These are phyloP conservation scores for Minunthozetes semirufus DNA, from an alignment of 2,888 invertebrate genomes.

Conservation along the genomic window DNA sequence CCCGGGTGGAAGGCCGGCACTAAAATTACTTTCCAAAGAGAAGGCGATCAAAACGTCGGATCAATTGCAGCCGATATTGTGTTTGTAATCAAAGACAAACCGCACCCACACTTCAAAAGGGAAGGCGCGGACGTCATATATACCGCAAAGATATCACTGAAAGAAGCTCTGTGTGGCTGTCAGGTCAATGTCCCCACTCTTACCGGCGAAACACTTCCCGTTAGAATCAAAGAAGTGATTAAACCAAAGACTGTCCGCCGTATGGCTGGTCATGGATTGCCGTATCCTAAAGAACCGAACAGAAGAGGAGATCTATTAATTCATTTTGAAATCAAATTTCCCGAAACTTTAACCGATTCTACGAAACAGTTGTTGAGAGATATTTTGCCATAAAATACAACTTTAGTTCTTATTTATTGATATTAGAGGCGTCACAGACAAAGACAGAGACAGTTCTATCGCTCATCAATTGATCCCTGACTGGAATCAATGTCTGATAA, in stretches of 20 bases:
- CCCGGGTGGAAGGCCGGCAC: constrained; percentile 98
- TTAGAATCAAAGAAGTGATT: constrained; percentile 54
- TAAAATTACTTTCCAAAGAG: constrained; percentile 93
- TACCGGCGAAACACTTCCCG: constrained; percentile 67
- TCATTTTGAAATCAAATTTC: constrained; percentile 90
- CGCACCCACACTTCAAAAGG: constrained; percentile 79
- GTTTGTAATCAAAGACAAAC: constrained; percentile 91
- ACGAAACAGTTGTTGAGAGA: constrained; percentile 80
- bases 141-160: constrained; percentile 73
- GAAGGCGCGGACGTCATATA: constrained; percentile 90
- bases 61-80: constrained; percentile 94
- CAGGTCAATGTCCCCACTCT: constrained; percentile 83
- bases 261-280: constrained; percentile 81
- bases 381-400: constrained; percentile 58
- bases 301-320: constrained; percentile 84
- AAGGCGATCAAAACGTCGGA: constrained; percentile 87
- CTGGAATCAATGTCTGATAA: constrained; percentile 78
- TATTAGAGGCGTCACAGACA: too few relatives aligned
- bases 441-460: too few relatives aligned
- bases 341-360: constrained; percentile 67
- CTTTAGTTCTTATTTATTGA: constrained; percentile 49
- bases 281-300: constrained; percentile 84
- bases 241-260: constrained; percentile 82
- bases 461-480: constrained; percentile 70
- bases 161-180: constrained; percentile 87